Percentiles rank a stretch among this genome's conserved stretches.
Evolutionary conservation across 1,140 invertebrate genomes (phyloP).

Genomic region (Drosophila kohkoa): DNA sequence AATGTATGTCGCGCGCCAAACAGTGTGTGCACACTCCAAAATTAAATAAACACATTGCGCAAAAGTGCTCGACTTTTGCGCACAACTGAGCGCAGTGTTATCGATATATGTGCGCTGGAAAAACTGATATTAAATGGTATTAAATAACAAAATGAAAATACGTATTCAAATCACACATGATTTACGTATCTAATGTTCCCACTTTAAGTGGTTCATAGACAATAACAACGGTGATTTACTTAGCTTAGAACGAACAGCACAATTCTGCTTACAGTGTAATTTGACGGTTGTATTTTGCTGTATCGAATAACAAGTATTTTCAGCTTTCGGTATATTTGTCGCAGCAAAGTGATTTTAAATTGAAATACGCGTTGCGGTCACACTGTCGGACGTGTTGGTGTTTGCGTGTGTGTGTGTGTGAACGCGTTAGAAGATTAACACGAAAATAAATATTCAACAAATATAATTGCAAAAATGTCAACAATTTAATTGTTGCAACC

Average conservation of each 20-base stretch:
- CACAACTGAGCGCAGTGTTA: background rate
- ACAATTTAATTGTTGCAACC: constrained; percentile 34
- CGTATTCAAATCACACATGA: no score
- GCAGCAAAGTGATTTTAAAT: background rate
- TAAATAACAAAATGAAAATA: no score
- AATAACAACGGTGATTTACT: no score
- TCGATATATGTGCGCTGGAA: constrained; percentile 11
- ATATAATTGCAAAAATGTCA: constrained; percentile 31
- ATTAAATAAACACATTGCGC: background rate
- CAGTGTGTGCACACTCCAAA: constrained; percentile 27
- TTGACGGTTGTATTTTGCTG: background rate
- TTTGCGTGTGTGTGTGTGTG: constrained; percentile 51
- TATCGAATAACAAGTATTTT: no score
- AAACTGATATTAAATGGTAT: no score
- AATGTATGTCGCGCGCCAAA: background rate
- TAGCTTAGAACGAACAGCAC: no score
- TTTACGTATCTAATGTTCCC: no score
- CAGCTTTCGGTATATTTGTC: background rate
- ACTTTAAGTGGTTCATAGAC: no score
- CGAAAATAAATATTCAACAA: constrained; percentile 34
- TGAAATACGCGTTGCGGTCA: background rate
- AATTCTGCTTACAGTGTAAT: no score
- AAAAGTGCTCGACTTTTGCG: background rate
- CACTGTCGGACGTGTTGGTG: constrained; percentile 29
- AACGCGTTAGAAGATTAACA: constrained; percentile 34